Evolutionary conservation across 2,888 invertebrate species (phyloP), one percentile per base, ranked within the genome.

Genomic region (Heliconius hortense): DNA sequence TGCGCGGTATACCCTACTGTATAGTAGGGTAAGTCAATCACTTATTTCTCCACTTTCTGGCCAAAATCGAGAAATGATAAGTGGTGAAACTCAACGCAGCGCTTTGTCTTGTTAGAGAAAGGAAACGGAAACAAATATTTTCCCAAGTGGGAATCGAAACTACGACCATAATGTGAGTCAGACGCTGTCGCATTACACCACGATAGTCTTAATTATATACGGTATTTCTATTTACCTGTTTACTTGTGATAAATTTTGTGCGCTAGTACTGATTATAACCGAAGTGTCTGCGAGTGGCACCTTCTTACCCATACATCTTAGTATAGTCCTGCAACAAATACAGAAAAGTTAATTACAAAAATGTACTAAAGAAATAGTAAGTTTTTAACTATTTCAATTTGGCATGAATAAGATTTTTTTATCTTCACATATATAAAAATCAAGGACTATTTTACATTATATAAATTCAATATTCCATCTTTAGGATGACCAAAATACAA

Each of bases 291-390:
- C 91, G 24, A 97, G 90, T 0, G 97, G 97, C 28, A 97, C 96
- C 88, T 97, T 97, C 83, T 96, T 96, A 13, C 98, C 97, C 88
- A 97, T 95, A 84, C 97, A 97, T 77, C 96, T 95, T 81, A 97
- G 91, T 76, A 97, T 93, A 43, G 95, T 96, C 76, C 96, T 95
- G 84, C 90, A 95, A 78, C 87, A 26, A 13, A 73, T 24, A 13
- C 5, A 13, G 11, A 26, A 2, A 26, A 13, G 24, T 8, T 28
- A 4, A 39, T 28, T 68, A 68, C 15, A 26, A 26, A 48, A 67
- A 13, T 24, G 13, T 21, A 21, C 8, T 53, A 43, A 15, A 43
- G 21, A 21, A 53, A 4, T 21, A 1, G 31, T 31, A 31, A 31
- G 21, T 8, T 53, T 53, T 0, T 21, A 53, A 53, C 7, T 53